phyloP scores from a whole-genome alignment of 2,888 invertebrate genomes.

The Marronus borbonicus region DNA sequence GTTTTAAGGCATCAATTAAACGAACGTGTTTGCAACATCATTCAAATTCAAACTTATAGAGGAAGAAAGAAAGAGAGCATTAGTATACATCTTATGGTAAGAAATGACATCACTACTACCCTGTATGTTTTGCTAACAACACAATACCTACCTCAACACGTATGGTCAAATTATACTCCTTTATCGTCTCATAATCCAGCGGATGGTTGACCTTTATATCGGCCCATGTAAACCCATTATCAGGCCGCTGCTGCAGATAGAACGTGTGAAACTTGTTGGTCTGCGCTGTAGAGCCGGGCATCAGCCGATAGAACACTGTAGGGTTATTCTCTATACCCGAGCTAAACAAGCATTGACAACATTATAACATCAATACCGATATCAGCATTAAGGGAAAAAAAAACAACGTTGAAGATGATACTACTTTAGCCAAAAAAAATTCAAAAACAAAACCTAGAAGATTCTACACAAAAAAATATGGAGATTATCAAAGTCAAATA shows the following conservation, averaged over 20 bases:
- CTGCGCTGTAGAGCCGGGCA: conserved; percentile 96
- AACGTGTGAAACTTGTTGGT: conserved; percentile 97
- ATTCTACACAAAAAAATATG: conserved; percentile 29
- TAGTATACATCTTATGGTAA: too few species aligned
- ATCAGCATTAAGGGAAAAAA: neutral
- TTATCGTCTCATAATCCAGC: conserved; percentile 94
- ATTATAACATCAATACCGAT: conserved; percentile 14
- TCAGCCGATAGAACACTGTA: conserved; percentile 94
- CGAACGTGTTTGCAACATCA: too few species aligned
- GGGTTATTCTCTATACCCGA: conserved; percentile 97
- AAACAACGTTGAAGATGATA: neutral
- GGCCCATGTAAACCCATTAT: conserved; percentile 95
- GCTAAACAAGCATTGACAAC: conserved; percentile 72
- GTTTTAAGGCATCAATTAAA: too few species aligned
- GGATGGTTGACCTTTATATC: conserved; percentile 97
- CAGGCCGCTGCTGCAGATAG: conserved; percentile 94
- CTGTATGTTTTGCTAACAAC: too few species aligned
- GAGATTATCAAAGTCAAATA: conserved; percentile 18
- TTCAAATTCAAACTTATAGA: too few species aligned
- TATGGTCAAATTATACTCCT: conserved; percentile 95
- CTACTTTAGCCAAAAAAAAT: conserved; percentile 32
- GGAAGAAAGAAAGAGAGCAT: too few species aligned
- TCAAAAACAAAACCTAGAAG: neutral
- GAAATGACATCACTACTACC: too few species aligned
- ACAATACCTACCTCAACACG: conserved; percentile 88